Evolutionary conservation across 2,888 invertebrate genomes (phyloP).

Genomic region (Mycogona germanica): DNA sequence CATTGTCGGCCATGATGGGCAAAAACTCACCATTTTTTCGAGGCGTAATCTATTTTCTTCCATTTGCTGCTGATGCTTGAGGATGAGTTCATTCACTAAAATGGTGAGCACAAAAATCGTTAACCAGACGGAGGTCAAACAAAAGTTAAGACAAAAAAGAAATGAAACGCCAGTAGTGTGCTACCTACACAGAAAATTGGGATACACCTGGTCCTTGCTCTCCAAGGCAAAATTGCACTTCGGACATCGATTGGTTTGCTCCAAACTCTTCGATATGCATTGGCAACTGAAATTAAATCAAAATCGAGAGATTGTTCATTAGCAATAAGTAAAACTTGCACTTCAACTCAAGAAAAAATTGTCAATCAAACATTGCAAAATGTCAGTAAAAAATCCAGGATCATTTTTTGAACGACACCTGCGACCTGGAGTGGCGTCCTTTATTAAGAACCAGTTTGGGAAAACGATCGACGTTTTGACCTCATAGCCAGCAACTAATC

Average conservation of each 20-base stretch:
- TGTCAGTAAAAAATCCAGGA: too few relatives aligned
- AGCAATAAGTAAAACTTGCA: too few relatives aligned
- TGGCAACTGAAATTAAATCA: conserved; percentile 45
- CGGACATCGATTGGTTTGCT: conserved; percentile 58
- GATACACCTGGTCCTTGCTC: conserved; percentile 59
- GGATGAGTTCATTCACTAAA: conserved; percentile 61
- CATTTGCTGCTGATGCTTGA: conserved; percentile 43
- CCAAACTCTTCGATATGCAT: conserved; percentile 58
- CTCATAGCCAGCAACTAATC: too few relatives aligned
- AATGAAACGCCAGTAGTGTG: neutral
- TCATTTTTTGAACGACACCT: too few relatives aligned
- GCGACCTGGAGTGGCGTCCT: too few relatives aligned
- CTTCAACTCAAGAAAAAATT: too few relatives aligned
- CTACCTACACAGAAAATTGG: conserved; percentile 55
- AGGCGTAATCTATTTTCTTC: conserved; percentile 24
- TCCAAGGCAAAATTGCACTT: conserved; percentile 64
- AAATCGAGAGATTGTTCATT: too few relatives aligned
- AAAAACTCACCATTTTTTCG: conserved; percentile 25
- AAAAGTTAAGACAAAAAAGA: neutral
- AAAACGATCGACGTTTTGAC: too few relatives aligned
- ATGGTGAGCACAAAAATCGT: too few relatives aligned
- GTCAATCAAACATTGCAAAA: too few relatives aligned
- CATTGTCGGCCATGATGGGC: too few relatives aligned
- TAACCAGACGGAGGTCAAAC: conserved; percentile 8
- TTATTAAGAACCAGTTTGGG: too few relatives aligned